Base-by-base conservation (phyloP, 2,113 vertebrate genomes). In the Periophthalmodon schlosseri region DNA sequence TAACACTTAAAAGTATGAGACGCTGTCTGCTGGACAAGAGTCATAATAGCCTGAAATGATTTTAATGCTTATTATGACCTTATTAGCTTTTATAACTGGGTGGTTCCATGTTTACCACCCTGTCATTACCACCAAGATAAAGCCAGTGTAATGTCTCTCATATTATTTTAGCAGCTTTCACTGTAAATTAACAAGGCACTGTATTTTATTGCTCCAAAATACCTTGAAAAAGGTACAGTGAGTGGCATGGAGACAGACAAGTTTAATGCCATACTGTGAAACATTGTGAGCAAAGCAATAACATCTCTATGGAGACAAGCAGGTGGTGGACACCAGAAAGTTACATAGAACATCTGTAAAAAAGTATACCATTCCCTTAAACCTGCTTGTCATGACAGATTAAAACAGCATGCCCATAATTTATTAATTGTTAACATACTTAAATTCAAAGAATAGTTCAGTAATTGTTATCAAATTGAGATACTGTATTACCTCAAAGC, bases 1-100 rank as follows among this genome's bases (percentile, higher is more conserved):
- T 52, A 50, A 65, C 81, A 86, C 77, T 90, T 90, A 88, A 77
- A 66, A 73, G 66, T 68, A 75, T 88, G 83, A 88, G 80, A 65
- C 28, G 82, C 76, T 82, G 84, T 89, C 86, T 91, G 68, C 76
- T 75, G 85, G 83, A 82, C 79, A 83, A 85, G 79, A 80, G 74
- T 74, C 75, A 69, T 84, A 80, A 90, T 87, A 80, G 77, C 57
- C 63, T 72, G 11, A 72, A 72, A 44, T 84, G 78, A 80, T 79
- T 68, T 85, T 75, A 75, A 11, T 76, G 65, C 69, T 82, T 87
- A 81, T 90, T 86, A 82, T 91, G 79, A 76, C 66, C 58, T 68
- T 57, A 21, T 85, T 82, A 69, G 77, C 80, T 84, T 86, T 76
- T 89, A 85, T 86, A 68, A 70, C 67, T 80, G 90, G 88, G 84